These are phyloP conservation scores for Rhinoptilus africanus DNA, from an alignment of 2,113 vertebrate genomes.

Conservation along the genomic window DNA sequence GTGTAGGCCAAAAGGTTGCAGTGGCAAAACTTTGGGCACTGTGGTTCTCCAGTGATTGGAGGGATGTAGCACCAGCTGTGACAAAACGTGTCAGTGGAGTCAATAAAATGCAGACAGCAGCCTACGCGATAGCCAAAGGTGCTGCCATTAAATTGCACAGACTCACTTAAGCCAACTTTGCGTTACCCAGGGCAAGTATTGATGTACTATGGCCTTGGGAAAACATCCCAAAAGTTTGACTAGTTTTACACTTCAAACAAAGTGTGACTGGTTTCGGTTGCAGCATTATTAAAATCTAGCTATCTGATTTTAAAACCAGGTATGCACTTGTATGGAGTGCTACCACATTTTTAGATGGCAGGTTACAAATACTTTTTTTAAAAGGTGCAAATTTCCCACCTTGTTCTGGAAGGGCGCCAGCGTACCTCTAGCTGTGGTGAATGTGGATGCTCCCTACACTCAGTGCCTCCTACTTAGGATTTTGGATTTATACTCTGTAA, in stretches of 20 bases:
- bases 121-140: neutral
- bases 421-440: neutral
- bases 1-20: neutral
- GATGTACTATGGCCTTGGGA: neutral
- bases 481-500: neutral
- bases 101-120: neutral
- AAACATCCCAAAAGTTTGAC: neutral
- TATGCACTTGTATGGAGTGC: neutral
- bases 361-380: neutral
- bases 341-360: neutral
- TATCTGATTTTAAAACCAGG: neutral
- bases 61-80: neutral
- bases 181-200: neutral
- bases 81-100: neutral
- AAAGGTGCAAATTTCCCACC: neutral
- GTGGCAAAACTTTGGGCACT: neutral
- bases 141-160: neutral
- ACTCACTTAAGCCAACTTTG: neutral
- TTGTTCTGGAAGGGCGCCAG: neutral
- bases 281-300: neutral
- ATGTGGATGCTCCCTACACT: neutral
- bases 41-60: neutral
- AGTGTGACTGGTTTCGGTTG: neutral
- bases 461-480: neutral
- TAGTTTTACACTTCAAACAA: neutral